Conservation (phyloP, 2,888 invertebrate species). For the Imbricaverruca yamaguchii region DNA sequence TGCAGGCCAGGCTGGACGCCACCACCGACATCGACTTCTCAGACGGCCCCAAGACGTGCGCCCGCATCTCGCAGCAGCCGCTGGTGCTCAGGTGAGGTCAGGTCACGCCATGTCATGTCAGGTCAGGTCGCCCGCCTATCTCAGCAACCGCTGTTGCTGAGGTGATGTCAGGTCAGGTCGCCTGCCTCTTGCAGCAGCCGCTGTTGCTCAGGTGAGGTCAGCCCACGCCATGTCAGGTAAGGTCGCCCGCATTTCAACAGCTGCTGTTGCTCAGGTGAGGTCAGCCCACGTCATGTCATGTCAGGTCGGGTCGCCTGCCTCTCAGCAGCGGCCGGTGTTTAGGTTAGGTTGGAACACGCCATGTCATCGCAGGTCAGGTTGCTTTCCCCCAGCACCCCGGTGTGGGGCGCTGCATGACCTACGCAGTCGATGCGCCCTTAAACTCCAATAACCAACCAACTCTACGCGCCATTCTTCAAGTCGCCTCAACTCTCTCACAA, state of each 20-base stretch:
- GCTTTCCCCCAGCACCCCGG: too few species aligned
- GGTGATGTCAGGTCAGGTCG: constrained; percentile 34
- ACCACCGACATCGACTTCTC: constrained; percentile 70
- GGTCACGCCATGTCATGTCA: too few species aligned
- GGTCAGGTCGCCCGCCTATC: constrained; percentile 62
- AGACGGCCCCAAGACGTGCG: constrained; percentile 62
- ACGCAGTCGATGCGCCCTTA: too few species aligned
- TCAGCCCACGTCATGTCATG: background rate
- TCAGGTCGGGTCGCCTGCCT: background rate
- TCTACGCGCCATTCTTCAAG: too few species aligned
- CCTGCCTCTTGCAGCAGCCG: constrained; percentile 49
- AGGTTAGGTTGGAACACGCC: background rate
- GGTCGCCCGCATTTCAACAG: background rate
- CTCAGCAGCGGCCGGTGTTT: background rate
- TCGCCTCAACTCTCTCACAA: too few species aligned
- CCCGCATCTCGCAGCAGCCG: constrained; percentile 49
- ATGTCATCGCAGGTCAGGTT: background rate
- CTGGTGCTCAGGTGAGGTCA: constrained; percentile 10
- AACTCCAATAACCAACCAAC: too few species aligned
- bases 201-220: background rate
- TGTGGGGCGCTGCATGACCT: too few species aligned
- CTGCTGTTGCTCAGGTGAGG: background rate
- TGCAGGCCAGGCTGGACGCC: constrained; percentile 61
- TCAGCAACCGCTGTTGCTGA: background rate
- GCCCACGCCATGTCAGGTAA: too few species aligned